Conservation (phyloP, 2,113 vertebrate species). For the Clarias macrocephalus region DNA sequence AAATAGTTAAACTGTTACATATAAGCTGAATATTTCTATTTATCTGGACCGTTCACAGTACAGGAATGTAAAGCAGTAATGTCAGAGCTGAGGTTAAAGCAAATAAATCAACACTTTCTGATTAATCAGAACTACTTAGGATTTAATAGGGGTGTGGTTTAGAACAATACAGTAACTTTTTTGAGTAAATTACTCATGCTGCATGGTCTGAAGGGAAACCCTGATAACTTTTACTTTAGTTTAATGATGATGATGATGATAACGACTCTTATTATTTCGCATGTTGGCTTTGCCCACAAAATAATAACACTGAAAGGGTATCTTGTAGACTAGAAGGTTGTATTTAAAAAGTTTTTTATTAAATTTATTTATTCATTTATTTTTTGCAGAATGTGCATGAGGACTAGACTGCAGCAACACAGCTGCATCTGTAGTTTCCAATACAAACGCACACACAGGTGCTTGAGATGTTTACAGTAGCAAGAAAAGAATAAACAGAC, state of each 20-base stretch:
- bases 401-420: not conserved
- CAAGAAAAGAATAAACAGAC: slow-evolving; percentile 5
- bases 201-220: not conserved
- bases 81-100: not conserved
- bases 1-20: too few species aligned
- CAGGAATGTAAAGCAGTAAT: not conserved
- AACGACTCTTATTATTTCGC: not conserved
- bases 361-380: not conserved
- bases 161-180: not conserved
- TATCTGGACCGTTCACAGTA: too few species aligned
- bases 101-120: not conserved
- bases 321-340: not conserved
- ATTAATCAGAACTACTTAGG: not conserved
- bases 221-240: not conserved
- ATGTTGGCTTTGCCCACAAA: not conserved
- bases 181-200: not conserved
- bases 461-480: slow-evolving; percentile 12
- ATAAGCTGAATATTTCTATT: too few species aligned
- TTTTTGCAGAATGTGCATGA: not conserved
- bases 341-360: too few species aligned
- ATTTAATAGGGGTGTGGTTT: not conserved
- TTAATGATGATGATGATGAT: not conserved
- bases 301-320: not conserved
- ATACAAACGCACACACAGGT: not conserved
- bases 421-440: not conserved